These are phyloP conservation scores for Hoplodrina ambigua DNA, from an alignment of 2,888 invertebrate species.

Conservation along the genomic window DNA sequence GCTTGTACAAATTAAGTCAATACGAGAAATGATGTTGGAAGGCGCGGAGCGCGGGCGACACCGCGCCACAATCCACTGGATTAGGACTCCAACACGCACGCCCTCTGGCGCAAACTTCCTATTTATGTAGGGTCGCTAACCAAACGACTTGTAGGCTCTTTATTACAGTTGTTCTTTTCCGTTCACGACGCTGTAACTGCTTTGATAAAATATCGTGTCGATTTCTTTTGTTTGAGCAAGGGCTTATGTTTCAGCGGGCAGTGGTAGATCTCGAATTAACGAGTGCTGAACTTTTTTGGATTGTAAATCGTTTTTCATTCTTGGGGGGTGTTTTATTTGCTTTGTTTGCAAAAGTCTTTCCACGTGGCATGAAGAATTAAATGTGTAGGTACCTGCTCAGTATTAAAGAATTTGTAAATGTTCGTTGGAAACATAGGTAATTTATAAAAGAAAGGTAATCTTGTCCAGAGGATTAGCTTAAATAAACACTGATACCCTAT, in stretches of 20 bases:
- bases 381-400: neutral
- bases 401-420: neutral
- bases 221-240: slow-evolving; percentile 78
- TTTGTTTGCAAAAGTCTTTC: slow-evolving; percentile 22
- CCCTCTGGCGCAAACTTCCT: slow-evolving; percentile 76
- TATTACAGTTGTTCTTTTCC: slow-evolving; percentile 89
- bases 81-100: slow-evolving; percentile 87
- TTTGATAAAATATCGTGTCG: slow-evolving; percentile 84
- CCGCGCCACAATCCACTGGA: slow-evolving; percentile 83
- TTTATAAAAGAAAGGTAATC: neutral
- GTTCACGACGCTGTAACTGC: slow-evolving; percentile 84
- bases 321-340: slow-evolving; percentile 15
- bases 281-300: slow-evolving; percentile 44
- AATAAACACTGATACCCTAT: neutral
- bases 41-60: slow-evolving; percentile 71
- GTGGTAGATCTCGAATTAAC: slow-evolving; percentile 54
- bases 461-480: neutral
- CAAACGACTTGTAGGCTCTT: slow-evolving; percentile 90
- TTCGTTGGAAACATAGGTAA: neutral
- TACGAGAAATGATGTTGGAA: slow-evolving; percentile 78
- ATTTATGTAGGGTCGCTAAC: slow-evolving; percentile 87
- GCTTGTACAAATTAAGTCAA: slow-evolving; percentile 76
- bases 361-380: slow-evolving; percentile 4
- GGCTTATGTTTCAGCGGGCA: slow-evolving; percentile 66
- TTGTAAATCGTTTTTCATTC: slow-evolving; percentile 49